Percentiles rank a stretch among this genome's conserved stretches.
Conservation (phyloP, 2,797 vertebrate genomes). For the Sebastiscus albofasciatus region DNA sequence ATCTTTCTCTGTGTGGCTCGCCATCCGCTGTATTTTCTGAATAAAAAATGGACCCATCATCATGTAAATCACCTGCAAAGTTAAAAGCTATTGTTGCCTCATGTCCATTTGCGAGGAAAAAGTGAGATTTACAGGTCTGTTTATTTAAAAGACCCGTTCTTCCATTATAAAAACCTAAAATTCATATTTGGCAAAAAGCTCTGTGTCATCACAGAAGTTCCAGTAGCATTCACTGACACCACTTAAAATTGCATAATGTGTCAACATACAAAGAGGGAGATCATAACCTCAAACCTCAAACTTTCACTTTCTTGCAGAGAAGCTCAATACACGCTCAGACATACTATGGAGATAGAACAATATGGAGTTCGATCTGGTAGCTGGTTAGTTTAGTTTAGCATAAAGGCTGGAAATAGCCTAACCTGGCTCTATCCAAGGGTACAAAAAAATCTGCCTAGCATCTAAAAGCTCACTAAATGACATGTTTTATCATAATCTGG, state of each 20-base stretch:
- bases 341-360: not conserved
- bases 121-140: constrained; percentile 17
- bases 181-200: constrained; percentile 30
- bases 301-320: not conserved
- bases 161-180: constrained; percentile 31
- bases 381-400: no score
- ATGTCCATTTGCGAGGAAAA: constrained; percentile 40
- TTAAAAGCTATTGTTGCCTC: constrained; percentile 61
- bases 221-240: not conserved
- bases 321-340: not conserved
- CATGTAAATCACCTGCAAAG: constrained; percentile 50
- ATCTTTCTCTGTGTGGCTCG: constrained; percentile 45
- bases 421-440: not conserved
- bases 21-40: constrained; percentile 30
- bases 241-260: constrained; percentile 15
- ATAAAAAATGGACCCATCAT: constrained; percentile 43
- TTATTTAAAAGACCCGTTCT: constrained; percentile 24
- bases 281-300: not conserved
- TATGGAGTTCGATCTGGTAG: not conserved
- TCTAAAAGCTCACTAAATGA: not conserved
- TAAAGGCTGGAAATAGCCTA: not conserved
- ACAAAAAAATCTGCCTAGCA: not conserved
- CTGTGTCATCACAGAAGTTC: not conserved
- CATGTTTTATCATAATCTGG: not conserved
- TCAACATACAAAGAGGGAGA: not conserved